Conservation (phyloP, 2,888 invertebrate genomes). For the Tolmerus cingulatus region DNA sequence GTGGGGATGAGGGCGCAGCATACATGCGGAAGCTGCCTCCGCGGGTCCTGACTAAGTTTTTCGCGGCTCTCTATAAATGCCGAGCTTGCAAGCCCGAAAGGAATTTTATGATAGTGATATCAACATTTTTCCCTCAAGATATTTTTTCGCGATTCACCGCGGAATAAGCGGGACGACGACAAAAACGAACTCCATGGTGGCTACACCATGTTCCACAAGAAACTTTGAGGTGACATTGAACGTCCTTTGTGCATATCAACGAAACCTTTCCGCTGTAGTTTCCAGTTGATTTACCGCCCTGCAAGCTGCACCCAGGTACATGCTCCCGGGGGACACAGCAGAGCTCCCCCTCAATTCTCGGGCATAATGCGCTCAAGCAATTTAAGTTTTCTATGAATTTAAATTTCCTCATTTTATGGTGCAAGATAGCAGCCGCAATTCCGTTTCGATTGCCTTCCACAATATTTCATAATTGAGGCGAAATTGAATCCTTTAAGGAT, state of each 20-base stretch:
- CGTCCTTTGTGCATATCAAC: conserved; percentile 29
- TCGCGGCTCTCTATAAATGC: conserved; percentile 19
- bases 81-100: neutral
- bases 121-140: conserved; percentile 11
- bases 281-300: conserved; percentile 18
- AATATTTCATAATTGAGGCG: conserved; percentile 47
- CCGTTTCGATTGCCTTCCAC: conserved; percentile 43
- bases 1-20: neutral
- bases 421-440: conserved; percentile 24
- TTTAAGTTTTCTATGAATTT: conserved; percentile 48
- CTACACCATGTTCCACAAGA: neutral
- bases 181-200: neutral
- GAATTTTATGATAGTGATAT: conserved; percentile 7
- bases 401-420: conserved; percentile 44
- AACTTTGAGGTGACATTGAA: conserved; percentile 27
- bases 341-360: neutral
- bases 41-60: neutral
- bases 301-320: neutral
- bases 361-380: conserved; percentile 41
- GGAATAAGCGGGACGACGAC: neutral
- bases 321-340: neutral
- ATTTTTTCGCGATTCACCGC: neutral
- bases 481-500: conserved; percentile 42
- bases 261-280: conserved; percentile 3
- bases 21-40: neutral